Base-by-base conservation (phyloP, 2,797 vertebrate genomes). In the Chrosomus eos region DNA sequence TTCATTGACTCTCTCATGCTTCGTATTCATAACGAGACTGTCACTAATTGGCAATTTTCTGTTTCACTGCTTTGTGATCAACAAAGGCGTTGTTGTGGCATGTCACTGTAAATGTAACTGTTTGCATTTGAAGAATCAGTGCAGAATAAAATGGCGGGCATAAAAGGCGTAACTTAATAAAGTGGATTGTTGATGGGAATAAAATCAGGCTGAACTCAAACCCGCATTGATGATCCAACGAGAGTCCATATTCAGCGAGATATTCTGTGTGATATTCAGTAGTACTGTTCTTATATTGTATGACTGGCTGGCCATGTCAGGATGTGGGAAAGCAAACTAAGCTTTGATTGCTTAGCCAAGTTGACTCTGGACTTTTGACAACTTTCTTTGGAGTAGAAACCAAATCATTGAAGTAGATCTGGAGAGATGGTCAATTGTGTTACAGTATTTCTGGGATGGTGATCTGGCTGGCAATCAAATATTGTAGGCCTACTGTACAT, bases 21-120 rank as follows among this genome's bases (percentile, higher is more conserved):
- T 64, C 64, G 36, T 64, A 51, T 75, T 76, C 75, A 72, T 77
- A 76, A 74, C 21, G 33, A 77, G 43, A 66, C 62, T 81, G 66
- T 83, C 68, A 76, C 62, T 84, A 83, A 80, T 81, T 84, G 70
- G 14, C 75, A 66, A 81, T 84, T 81, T 87, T 83, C 71, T 77
- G 73, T 83, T 72, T 68, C 84, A 84, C 40, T 86, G 81, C 73
- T 85, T 80, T 53, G 66, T 36, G 45, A 80, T 85, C 58, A 79
- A 82, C 75, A 79, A 82, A 78, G 28, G 48, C 43, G 48, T 76
- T 66, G 60, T 81, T 70, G 62, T 40, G 40, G 60, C 16, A 85
- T 72, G 72, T 67, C 81, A 82, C 33, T 55, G 31, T 0, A 9
- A 31, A 79, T 43, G 51, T 26, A 36, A 66, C 58, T 28, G 31